These are phyloP conservation scores for Rhinogobius similis DNA, from an alignment of 2,113 vertebrate genomes.

Conservation along the genomic window DNA sequence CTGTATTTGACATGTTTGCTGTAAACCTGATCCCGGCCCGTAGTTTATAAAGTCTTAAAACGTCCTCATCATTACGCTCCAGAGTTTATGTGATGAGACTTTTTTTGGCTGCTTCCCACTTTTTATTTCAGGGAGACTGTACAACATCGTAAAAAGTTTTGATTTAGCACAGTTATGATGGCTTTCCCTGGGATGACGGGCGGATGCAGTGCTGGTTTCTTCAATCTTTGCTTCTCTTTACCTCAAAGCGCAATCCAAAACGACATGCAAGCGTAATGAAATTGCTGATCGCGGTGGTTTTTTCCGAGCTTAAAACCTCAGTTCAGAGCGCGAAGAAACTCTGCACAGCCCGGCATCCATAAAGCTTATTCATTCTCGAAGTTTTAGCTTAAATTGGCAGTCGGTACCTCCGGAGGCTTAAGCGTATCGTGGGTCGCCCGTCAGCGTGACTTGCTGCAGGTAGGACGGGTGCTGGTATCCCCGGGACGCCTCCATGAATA, in stretches of 20 bases:
- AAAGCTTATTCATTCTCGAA: background rate
- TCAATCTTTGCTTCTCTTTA: background rate
- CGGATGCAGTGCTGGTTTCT: conserved; percentile 5
- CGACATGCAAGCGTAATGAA: conserved; percentile 1
- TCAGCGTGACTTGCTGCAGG: conserved; percentile 64
- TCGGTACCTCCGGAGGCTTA: conserved; percentile 34
- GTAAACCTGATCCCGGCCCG: conserved; percentile 7
- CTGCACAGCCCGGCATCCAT: conserved; percentile 6
- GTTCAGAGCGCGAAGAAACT: background rate
- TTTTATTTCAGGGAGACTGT: background rate
- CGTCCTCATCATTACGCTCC: background rate
- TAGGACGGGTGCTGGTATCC: conserved; percentile 57
- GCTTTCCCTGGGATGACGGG: background rate
- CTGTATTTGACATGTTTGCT: too few relatives aligned
- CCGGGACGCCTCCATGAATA: conserved; percentile 60
- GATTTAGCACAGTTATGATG: background rate
- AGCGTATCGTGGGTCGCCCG: conserved; percentile 64
- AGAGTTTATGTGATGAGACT: background rate
- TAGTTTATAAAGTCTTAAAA: background rate
- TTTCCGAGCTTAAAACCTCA: too few relatives aligned
- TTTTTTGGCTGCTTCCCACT: conserved; percentile 1
- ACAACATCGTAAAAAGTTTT: conserved; percentile 5
- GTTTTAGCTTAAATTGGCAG: background rate
- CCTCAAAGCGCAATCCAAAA: background rate
- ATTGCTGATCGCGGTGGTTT: background rate